Evolutionary conservation across 2,888 invertebrate genomes (phyloP).

Genomic region (Disparrhopalites patrizii): DNA sequence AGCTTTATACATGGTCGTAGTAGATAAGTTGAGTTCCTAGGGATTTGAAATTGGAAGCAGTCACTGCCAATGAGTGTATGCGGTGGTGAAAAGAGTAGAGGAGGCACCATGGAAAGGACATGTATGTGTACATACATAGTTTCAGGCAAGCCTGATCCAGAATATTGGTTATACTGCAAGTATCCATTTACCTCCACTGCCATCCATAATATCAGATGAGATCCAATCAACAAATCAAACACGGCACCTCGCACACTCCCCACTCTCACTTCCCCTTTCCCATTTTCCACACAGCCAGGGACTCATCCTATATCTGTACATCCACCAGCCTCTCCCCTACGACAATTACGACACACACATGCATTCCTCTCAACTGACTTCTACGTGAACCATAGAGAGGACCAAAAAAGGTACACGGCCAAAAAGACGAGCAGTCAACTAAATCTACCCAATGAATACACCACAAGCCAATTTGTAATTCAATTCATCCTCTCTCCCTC

Average conservation of each 20-base stretch:
- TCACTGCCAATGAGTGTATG: no score
- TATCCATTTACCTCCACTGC: conserved; percentile 20
- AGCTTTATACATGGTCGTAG: no score
- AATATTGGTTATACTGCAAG: neutral
- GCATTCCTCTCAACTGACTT: neutral
- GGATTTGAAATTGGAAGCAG: no score
- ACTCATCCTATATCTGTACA: no score
- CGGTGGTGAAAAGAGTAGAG: no score
- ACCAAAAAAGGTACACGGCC: neutral
- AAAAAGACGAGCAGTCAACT: conserved; percentile 18
- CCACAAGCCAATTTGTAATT: conserved; percentile 29
- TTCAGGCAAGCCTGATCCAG: no score
- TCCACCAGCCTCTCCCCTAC: no score
- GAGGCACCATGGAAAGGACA: no score
- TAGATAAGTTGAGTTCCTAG: no score
- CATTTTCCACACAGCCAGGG: no score
- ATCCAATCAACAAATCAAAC: conserved; percentile 29
- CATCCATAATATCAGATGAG: conserved; percentile 23
- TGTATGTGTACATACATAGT: no score
- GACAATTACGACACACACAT: no score
- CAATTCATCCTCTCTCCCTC: conserved; percentile 22
- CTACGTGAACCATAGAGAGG: neutral
- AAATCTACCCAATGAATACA: conserved; percentile 21
- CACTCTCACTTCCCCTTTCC: neutral
- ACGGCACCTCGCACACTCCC: conserved; percentile 21